Evolutionary conservation across 2,888 invertebrate species (phyloP).

Genomic region (Conops quadrifasciatus): DNA sequence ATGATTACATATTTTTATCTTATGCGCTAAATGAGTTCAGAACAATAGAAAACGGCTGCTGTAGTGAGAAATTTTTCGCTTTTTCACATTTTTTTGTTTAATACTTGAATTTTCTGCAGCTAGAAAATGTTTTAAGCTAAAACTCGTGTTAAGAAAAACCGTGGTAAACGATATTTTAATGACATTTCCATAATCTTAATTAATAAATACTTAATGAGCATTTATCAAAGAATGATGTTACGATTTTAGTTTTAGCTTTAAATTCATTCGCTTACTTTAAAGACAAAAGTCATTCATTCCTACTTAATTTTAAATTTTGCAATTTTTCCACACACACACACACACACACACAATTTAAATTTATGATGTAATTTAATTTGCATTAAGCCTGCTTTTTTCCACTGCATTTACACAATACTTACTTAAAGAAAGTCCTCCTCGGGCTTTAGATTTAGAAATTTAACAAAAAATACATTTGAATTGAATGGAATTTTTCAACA

Average conservation of each 20-base stretch:
- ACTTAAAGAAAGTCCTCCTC: no score
- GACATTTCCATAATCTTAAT: no score
- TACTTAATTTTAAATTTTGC: conserved; percentile 33
- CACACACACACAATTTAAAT: no score
- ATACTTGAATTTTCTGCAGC: conserved; percentile 19
- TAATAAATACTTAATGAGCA: conserved; percentile 40
- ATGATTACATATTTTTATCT: conserved; percentile 4
- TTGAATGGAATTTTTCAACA: no score
- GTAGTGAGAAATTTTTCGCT: conserved; percentile 13
- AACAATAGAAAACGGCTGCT: conserved; percentile 17
- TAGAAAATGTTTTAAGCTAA: no score
- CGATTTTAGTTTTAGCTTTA: conserved; percentile 58
- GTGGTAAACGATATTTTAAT: no score
- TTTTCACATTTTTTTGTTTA: conserved; percentile 14
- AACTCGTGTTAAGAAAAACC: no score
- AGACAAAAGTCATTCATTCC: neutral
- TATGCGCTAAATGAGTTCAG: no score
- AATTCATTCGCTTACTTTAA: conserved; percentile 46
- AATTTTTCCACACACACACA: conserved; percentile 16
- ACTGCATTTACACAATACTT: no score
- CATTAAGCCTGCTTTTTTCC: no score
- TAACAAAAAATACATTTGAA: no score
- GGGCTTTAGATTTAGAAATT: no score
- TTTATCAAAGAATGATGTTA: conserved; percentile 46
- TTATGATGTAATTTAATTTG: neutral